A percentile compares a stretch with the other conserved stretches of the same genome.
These are phyloP conservation scores for Vanessa tameamea DNA, from an alignment of 1,140 invertebrate species.

Conservation along the genomic window DNA sequence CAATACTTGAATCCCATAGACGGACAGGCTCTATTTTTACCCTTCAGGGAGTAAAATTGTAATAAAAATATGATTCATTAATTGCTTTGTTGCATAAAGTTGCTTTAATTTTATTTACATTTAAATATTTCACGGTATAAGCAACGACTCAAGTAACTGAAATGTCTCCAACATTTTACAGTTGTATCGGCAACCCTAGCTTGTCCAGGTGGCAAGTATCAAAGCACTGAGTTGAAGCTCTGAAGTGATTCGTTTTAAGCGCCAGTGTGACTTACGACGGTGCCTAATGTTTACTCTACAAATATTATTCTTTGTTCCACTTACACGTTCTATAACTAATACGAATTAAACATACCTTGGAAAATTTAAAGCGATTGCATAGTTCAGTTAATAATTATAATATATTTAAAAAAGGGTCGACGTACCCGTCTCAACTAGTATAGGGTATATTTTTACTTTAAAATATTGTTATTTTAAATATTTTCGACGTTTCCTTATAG, in stretches of 20 bases:
- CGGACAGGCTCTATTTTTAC: too few relatives aligned
- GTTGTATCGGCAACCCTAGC: constrained; percentile 54
- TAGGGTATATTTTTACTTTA: too few relatives aligned
- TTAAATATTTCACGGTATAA: too few relatives aligned
- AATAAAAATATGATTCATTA: too few relatives aligned
- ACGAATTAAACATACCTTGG: constrained; percentile 27
- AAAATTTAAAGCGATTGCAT: background rate
- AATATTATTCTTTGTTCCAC: constrained; percentile 74
- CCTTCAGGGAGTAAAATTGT: too few relatives aligned
- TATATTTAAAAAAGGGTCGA: background rate
- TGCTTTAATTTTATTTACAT: too few relatives aligned
- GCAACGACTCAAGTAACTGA: background rate
- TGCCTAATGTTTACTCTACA: constrained; percentile 70
- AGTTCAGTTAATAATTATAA: background rate
- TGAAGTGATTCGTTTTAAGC: constrained; percentile 73
- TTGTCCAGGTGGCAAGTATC: constrained; percentile 69
- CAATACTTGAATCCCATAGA: too few relatives aligned
- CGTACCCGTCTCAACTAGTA: too few relatives aligned
- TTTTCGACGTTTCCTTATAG: too few relatives aligned
- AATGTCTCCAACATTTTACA: background rate
- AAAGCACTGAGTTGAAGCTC: constrained; percentile 65
- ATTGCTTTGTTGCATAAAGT: too few relatives aligned
- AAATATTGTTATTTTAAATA: too few relatives aligned
- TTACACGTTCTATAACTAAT: constrained; percentile 46
- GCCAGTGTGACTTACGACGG: constrained; percentile 68